These are phyloP conservation scores for Epizoanthus stellaris DNA, from an alignment of 92 coral and sea anemone genomes.

Conservation along the genomic window DNA sequence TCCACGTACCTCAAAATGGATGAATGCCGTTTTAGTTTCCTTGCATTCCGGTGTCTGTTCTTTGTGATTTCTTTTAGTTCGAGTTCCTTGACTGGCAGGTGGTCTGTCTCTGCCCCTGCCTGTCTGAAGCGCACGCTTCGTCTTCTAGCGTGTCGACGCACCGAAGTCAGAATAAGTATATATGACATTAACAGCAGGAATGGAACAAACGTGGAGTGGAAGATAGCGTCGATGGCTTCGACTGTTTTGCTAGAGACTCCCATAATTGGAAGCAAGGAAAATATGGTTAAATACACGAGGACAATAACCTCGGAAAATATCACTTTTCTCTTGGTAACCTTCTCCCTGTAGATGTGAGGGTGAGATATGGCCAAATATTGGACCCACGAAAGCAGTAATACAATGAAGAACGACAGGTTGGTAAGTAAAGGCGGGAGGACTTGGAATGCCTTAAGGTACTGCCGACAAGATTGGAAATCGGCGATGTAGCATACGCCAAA, in stretches of 20 bases:
- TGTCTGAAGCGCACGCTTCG: slow-evolving; percentile 4
- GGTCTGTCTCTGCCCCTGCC: neutral
- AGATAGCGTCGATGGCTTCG: slow-evolving; percentile 19
- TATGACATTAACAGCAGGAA: slow-evolving; percentile 42
- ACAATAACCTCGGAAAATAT: slow-evolving; percentile 25
- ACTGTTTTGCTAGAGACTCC: slow-evolving; percentile 21
- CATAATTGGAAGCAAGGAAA: slow-evolving; percentile 42
- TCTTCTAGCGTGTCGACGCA: slow-evolving; percentile 42
- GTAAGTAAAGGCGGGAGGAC: slow-evolving; percentile 34
- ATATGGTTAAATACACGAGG: slow-evolving; percentile 30
- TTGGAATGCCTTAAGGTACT: neutral
- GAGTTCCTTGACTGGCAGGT: neutral
- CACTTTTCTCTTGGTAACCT: slow-evolving; percentile 27
- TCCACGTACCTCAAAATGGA: slow-evolving; percentile 17
- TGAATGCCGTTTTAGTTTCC: neutral
- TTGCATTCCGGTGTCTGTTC: neutral
- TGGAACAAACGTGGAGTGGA: slow-evolving; percentile 51
- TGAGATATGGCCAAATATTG: slow-evolving; percentile 52
- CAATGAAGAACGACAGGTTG: slow-evolving; percentile 47
- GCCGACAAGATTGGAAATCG: slow-evolving; percentile 24
- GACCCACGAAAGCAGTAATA: slow-evolving; percentile 42
- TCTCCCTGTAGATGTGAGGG: slow-evolving; percentile 39
- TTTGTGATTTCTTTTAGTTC: neutral
- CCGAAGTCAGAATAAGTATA: slow-evolving; percentile 8
- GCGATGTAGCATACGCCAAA: slow-evolving; percentile 41